Evolutionary conservation across 2,888 invertebrate species (phyloP).

Genomic region (Elegia similella): DNA sequence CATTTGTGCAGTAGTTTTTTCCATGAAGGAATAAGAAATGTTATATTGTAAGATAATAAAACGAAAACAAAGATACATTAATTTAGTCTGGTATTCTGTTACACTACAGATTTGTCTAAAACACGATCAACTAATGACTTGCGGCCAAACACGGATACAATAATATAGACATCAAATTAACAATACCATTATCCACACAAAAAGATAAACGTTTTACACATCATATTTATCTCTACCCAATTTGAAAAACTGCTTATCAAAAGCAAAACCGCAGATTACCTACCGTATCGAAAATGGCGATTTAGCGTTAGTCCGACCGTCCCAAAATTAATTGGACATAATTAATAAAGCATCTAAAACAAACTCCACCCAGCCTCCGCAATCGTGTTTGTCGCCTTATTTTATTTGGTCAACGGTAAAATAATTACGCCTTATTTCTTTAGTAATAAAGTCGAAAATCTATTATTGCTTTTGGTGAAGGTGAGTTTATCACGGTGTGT

Average conservation of each 20-base stretch:
- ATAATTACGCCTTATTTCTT: slow-evolving; percentile 22
- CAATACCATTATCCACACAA: slow-evolving; percentile 1
- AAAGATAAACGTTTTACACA: slow-evolving; percentile 11
- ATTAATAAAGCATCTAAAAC: slow-evolving; percentile 78
- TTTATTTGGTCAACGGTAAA: slow-evolving; percentile 51
- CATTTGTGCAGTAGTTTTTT: too few species aligned
- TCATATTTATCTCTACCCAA: slow-evolving; percentile 4
- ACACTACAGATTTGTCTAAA: not conserved
- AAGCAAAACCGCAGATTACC: slow-evolving; percentile 41
- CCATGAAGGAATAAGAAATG: not conserved
- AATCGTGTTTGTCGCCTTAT: slow-evolving; percentile 60
- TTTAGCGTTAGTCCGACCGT: slow-evolving; percentile 58
- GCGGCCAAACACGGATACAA: slow-evolving; percentile 5
- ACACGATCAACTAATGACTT: slow-evolving; percentile 7
- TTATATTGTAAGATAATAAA: too few species aligned
- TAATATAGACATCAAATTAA: slow-evolving; percentile 5
- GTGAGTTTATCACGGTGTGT: slow-evolving; percentile 66
- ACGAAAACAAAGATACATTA: not conserved
- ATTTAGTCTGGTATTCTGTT: not conserved
- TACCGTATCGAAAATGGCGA: slow-evolving; percentile 60
- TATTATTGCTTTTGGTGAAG: slow-evolving; percentile 35
- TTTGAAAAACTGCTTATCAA: slow-evolving; percentile 23
- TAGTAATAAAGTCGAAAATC: slow-evolving; percentile 35
- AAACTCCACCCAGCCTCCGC: slow-evolving; percentile 70
- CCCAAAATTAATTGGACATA: slow-evolving; percentile 77